Percentiles rank a stretch among this genome's conserved stretches.
These are phyloP conservation scores for Ctenochaetus hawaiiensis DNA, from an alignment of 2,797 vertebrate species.

Conservation along the genomic window DNA sequence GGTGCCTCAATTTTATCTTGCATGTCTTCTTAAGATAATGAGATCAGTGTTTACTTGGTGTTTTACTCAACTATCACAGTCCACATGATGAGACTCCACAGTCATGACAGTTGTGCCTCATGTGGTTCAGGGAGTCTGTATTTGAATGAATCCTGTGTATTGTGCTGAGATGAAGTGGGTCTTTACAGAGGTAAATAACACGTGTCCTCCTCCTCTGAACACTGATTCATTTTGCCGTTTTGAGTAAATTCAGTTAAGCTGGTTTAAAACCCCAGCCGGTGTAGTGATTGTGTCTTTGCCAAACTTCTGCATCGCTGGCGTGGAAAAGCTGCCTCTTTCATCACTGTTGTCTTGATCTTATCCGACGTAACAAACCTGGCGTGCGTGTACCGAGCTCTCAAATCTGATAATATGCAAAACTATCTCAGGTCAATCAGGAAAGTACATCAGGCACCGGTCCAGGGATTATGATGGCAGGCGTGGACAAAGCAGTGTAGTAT, in stretches of 20 bases:
- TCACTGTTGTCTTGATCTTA: slow-evolving; percentile 42
- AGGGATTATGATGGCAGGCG: slow-evolving; percentile 56
- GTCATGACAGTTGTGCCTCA: neutral
- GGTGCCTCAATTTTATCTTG: neutral
- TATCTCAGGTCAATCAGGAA: slow-evolving; percentile 66
- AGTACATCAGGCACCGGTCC: slow-evolving; percentile 58
- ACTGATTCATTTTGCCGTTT: slow-evolving; percentile 35
- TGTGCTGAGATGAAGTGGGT: neutral
- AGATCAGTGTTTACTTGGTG: neutral
- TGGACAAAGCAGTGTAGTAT: slow-evolving; percentile 41
- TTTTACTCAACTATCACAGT: neutral
- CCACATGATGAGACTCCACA: neutral
- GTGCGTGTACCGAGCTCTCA: slow-evolving; percentile 11
- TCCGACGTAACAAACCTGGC: slow-evolving; percentile 22
- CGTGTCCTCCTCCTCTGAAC: slow-evolving; percentile 33
- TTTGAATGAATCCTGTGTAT: slow-evolving; percentile 2
- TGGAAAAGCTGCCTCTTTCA: slow-evolving; percentile 35
- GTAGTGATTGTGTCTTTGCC: slow-evolving; percentile 30
- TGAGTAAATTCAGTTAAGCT: slow-evolving; percentile 28
- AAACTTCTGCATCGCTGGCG: slow-evolving; percentile 28
- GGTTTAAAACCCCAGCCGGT: slow-evolving; percentile 36
- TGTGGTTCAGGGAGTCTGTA: neutral
- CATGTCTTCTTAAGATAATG: neutral
- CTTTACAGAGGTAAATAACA: slow-evolving; percentile 27
- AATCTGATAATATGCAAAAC: slow-evolving; percentile 62